phyloP scores from a whole-genome alignment of 2,113 vertebrate genomes.

The Gymnorhina tibicen region DNA sequence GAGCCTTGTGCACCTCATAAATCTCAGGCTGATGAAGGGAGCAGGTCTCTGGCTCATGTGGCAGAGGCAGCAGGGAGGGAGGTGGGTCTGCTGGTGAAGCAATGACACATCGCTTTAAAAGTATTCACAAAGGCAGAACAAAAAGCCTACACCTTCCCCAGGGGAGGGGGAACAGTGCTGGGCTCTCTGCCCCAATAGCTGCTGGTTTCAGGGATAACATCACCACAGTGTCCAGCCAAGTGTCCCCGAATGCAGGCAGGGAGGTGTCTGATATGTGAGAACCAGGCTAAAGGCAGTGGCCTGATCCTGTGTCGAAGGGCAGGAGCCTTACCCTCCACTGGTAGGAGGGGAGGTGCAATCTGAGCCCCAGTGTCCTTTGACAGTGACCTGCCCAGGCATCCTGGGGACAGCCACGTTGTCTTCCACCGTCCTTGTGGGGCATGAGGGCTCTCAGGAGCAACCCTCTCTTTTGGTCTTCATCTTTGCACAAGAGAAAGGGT shows the following conservation, averaged over 20 bases:
- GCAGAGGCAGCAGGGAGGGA: background rate
- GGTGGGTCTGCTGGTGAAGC: background rate
- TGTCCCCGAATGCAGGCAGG: background rate
- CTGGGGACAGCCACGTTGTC: rapidly evolving
- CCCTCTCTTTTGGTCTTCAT: background rate
- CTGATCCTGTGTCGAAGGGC: slow-evolving; percentile 16
- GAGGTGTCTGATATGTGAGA: slow-evolving; percentile 23
- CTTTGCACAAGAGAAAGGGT: background rate
- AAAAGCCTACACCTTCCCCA: background rate
- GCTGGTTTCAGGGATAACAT: background rate
- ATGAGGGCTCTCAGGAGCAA: background rate
- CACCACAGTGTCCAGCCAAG: background rate
- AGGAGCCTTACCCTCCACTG: background rate
- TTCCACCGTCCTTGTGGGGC: background rate
- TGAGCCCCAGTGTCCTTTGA: background rate
- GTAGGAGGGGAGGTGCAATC: slow-evolving; percentile 26
- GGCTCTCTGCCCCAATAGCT: background rate
- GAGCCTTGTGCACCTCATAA: slow-evolving; percentile 28
- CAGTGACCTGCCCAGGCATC: background rate
- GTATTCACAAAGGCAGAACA: background rate
- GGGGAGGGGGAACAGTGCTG: background rate
- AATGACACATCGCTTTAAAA: background rate
- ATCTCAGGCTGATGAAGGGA: slow-evolving; percentile 45
- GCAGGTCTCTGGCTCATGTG: background rate
- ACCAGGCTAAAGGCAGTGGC: background rate